A percentile compares a stretch with the other conserved stretches of the same genome.
Evolutionary conservation across 2,888 invertebrate genomes (phyloP).

Genomic region (Andrena praecox): DNA sequence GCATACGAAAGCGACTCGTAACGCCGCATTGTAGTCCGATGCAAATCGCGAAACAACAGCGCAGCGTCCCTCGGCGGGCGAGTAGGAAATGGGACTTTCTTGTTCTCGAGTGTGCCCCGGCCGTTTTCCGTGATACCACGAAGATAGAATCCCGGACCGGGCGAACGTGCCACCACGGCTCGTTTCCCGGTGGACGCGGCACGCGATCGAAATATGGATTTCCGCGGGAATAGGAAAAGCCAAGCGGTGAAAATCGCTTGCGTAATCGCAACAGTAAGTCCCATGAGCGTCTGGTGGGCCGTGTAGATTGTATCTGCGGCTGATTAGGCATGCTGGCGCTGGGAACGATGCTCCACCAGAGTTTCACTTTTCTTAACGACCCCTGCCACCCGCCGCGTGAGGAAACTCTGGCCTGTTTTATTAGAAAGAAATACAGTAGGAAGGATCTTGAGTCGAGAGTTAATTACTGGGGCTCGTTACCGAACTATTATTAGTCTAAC

Average conservation of each 20-base stretch:
- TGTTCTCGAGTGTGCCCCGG: constrained; percentile 44
- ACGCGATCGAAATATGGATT: constrained; percentile 18
- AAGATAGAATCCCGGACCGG: constrained; percentile 23
- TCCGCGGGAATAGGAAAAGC: constrained; percentile 33
- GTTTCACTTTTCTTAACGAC: constrained; percentile 70
- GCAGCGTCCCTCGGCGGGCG: constrained; percentile 22
- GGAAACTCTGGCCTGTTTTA: constrained; percentile 13
- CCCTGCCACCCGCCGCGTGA: constrained; percentile 13
- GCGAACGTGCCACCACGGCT: not conserved
- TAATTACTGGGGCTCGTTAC: not conserved
- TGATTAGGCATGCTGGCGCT: constrained; percentile 47
- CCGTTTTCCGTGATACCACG: constrained; percentile 43
- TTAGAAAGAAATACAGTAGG: constrained; percentile 24
- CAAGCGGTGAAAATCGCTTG: constrained; percentile 51
- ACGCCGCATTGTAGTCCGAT: constrained; percentile 58
- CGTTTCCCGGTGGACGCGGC: not conserved
- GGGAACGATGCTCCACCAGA: constrained; percentile 49
- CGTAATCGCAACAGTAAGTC: constrained; percentile 47
- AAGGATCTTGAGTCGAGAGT: not conserved
- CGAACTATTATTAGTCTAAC: not conserved
- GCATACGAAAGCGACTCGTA: constrained; percentile 32
- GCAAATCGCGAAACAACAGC: constrained; percentile 68
- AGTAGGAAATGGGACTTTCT: constrained; percentile 60
- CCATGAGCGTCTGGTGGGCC: constrained; percentile 39
- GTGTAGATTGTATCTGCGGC: constrained; percentile 62